phyloP scores from a whole-genome alignment of 2,888 invertebrate species.

The Lysandra bellargus region DNA sequence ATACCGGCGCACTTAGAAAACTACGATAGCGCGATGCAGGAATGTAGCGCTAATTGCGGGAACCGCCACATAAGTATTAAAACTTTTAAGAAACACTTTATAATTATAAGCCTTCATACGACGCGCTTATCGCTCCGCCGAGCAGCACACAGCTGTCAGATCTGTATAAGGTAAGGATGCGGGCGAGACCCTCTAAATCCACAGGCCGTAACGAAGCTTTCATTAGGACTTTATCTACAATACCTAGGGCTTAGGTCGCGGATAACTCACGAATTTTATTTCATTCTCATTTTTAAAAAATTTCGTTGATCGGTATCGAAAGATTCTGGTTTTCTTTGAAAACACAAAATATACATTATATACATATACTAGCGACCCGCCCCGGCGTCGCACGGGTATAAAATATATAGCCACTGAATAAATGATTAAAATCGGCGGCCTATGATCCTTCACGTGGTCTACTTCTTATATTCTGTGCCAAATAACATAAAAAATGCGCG shows the following conservation, averaged over 20 bases:
- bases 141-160: background rate
- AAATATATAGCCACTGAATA: too few species aligned
- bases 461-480: too few species aligned
- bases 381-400: too few species aligned
- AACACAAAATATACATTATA: background rate
- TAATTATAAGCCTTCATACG: background rate
- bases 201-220: background rate
- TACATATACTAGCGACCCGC: too few species aligned
- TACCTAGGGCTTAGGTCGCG: background rate
- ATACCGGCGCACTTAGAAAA: too few species aligned
- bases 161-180: slow-evolving; percentile 17
- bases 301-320: background rate
- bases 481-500: too few species aligned
- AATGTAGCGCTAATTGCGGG: too few species aligned
- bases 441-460: too few species aligned
- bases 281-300: background rate
- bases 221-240: background rate
- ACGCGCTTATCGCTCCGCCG: background rate
- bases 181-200: slow-evolving; percentile 7
- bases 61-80: background rate
- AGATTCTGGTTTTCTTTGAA: background rate
- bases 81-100: background rate
- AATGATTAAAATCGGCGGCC: too few species aligned
- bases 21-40: too few species aligned
- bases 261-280: background rate